Base-by-base conservation (phyloP, 2,888 invertebrate genomes). In the Syrista parreyssii region DNA sequence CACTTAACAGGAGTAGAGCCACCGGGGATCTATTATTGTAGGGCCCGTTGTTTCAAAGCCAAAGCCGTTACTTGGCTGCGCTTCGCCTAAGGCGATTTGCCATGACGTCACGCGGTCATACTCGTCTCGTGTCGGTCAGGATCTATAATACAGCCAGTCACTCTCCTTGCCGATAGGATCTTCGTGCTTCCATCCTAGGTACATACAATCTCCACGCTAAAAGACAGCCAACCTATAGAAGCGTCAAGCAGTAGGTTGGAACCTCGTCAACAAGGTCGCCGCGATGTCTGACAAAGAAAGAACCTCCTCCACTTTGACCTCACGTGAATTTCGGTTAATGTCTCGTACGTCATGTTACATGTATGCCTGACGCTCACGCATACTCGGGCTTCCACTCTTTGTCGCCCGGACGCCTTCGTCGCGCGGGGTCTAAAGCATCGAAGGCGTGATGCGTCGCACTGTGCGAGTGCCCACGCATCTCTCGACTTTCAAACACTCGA, bases 1-100 rank as follows among this genome's bases (percentile, higher is more conserved):
- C 75, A 78, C 73, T 79, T 74, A 77, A 82, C 77, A 76, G 72
- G 79, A 79, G 74, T 75, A 32, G 75, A 81, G 75, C 40, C 23
- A 40, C 40, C 6, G 9, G 23, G 40, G 40, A 55, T 55, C 79
- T 82, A 79, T 78, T 77, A 68, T 76, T 81, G 72, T 78, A 79
- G 73, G 78, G 76, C 68, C 68, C 73, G 74, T 74, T 77, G 77
- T 77, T 77, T 32, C 23, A 77, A 71, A 36, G 33, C 31, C 40
- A 55, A 74, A 77, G 40, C 73, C 71, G 69, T 69, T 40, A 69
- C 74, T 75, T 77, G 77, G 74, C 74, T 77, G 77, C 69, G 69
- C 74, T 77, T 31, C 32, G 40, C 23, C 40, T 55, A 55, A 55
- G 40, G 40, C 40, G 40, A 55, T 55, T 55, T 55, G 40, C 40